Percentiles rank a stretch among this genome's conserved stretches.
Evolutionary conservation across 2,797 vertebrate genomes (phyloP).

Genomic region (Melanitta fusca): DNA sequence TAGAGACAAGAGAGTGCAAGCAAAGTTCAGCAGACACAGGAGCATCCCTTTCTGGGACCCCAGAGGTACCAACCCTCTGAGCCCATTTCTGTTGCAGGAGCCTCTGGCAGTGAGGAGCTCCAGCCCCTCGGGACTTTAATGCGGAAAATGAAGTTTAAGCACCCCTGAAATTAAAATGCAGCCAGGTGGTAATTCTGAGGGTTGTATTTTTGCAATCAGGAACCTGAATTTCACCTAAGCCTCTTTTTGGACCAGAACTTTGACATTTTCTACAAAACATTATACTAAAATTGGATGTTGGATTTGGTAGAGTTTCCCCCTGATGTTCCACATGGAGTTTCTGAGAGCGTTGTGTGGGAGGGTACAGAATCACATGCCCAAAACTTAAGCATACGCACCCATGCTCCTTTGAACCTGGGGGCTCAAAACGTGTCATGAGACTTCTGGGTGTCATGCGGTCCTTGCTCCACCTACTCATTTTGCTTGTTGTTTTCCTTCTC

Average conservation of each 20-base stretch:
- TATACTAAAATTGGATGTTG: background rate
- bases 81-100: fast-evolving
- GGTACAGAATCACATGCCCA: background rate
- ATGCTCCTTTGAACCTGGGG: background rate
- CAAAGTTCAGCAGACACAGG: background rate
- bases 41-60: background rate
- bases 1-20: background rate
- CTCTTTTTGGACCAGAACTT: background rate
- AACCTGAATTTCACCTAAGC: background rate
- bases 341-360: background rate
- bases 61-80: background rate
- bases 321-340: background rate
- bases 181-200: background rate
- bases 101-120: background rate
- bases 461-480: background rate
- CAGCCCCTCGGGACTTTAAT: background rate
- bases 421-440: background rate
- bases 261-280: background rate
- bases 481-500: background rate
- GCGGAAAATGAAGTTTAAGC: background rate
- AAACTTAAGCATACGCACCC: background rate
- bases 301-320: background rate
- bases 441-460: background rate
- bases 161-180: background rate
- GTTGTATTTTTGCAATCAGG: background rate